phyloP scores from a whole-genome alignment of 2,797 vertebrate species.

The Parauchenoglanis punctatus region DNA sequence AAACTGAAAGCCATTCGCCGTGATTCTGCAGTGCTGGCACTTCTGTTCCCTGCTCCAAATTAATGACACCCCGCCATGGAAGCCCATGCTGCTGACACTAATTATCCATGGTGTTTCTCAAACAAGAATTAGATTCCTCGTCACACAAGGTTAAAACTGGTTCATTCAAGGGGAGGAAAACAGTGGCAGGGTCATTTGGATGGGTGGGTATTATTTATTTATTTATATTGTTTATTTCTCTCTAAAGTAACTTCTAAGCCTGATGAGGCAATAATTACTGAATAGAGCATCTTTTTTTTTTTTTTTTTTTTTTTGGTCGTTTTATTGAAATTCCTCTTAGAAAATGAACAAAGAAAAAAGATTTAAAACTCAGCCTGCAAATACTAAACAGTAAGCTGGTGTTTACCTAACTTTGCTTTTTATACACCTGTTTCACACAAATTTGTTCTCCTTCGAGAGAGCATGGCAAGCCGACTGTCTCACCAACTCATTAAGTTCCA shows the following conservation, averaged over 20 bases:
- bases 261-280: not conserved
- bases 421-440: constrained; percentile 51
- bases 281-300: not conserved
- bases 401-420: not conserved
- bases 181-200: constrained; percentile 52
- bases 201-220: constrained; percentile 24
- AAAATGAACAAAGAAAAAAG: not conserved
- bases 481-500: constrained; percentile 71
- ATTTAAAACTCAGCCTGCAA: not conserved
- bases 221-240: constrained; percentile 6
- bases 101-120: constrained; percentile 60
- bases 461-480: constrained; percentile 65
- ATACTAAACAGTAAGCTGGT: not conserved
- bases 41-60: constrained; percentile 52
- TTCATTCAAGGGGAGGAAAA: constrained; percentile 48
- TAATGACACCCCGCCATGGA: constrained; percentile 44
- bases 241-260: not conserved
- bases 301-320: not conserved
- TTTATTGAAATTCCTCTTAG: not conserved
- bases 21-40: constrained; percentile 51
- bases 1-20: constrained; percentile 26
- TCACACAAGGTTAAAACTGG: constrained; percentile 58
- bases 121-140: constrained; percentile 44
- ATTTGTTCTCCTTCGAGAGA: constrained; percentile 50
- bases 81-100: constrained; percentile 60